Percentiles rank a stretch among this genome's conserved stretches.
Conservation (phyloP, 2,797 vertebrate genomes). For the Leontopithecus rosalia region DNA sequence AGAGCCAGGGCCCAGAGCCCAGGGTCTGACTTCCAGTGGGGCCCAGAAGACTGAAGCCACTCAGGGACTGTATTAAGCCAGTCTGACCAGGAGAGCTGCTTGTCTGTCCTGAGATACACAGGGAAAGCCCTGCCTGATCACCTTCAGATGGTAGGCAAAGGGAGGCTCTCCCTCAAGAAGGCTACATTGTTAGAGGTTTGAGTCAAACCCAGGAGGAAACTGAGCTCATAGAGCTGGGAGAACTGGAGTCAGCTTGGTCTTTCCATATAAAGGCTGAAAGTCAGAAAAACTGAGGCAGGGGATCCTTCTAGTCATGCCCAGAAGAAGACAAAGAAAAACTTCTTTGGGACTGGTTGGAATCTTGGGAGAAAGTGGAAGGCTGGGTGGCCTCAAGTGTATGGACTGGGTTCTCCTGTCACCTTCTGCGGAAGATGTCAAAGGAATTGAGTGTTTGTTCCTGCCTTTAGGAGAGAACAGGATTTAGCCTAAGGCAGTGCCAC, state of each 20-base stretch:
- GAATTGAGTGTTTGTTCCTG: neutral
- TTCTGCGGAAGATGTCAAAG: neutral
- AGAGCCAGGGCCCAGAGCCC: neutral
- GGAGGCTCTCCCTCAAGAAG: neutral
- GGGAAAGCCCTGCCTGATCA: neutral
- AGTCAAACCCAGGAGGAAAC: neutral
- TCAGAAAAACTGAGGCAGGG: fast-evolving
- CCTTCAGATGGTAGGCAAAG: neutral
- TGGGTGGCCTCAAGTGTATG: neutral
- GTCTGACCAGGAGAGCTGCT: neutral
- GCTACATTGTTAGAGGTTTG: neutral
- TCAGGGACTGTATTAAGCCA: fast-evolving
- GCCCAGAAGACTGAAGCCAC: neutral
- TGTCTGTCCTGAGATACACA: neutral
- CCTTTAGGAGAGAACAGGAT: neutral
- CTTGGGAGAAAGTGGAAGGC: neutral
- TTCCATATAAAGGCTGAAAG: neutral
- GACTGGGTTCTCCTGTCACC: too few relatives aligned
- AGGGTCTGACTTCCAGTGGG: neutral
- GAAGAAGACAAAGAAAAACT: neutral
- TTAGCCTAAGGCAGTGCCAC: neutral
- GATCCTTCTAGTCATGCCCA: neutral
- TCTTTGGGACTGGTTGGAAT: neutral
- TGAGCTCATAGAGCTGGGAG: neutral
- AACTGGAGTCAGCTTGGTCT: neutral